A percentile compares a stretch with the other conserved stretches of the same genome.
These are phyloP conservation scores for Danio tinwini DNA, from an alignment of 2,797 vertebrate species.

Conservation along the genomic window DNA sequence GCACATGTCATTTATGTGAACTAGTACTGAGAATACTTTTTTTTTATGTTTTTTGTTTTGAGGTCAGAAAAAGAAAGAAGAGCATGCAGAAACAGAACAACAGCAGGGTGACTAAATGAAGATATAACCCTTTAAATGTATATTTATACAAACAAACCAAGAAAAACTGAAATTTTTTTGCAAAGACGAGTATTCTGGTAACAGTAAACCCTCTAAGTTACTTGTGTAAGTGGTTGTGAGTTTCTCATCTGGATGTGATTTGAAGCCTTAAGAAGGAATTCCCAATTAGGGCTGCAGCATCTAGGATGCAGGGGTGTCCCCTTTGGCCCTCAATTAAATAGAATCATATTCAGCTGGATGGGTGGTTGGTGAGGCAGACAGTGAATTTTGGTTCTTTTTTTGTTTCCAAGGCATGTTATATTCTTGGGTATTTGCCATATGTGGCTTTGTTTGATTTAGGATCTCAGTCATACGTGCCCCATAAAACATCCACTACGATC, in stretches of 20 bases:
- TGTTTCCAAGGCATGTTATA: conserved; percentile 14
- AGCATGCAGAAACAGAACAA: too few species aligned
- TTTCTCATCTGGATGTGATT: conserved; percentile 85
- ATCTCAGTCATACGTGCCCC: conserved; percentile 16
- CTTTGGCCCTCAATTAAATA: conserved; percentile 49
- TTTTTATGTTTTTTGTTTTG: too few species aligned
- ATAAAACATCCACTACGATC: conserved; percentile 27
- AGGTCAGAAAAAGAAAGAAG: too few species aligned
- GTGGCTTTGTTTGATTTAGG: conserved; percentile 44
- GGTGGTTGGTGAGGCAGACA: conserved; percentile 4
- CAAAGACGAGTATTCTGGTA: not conserved
- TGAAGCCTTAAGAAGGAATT: conserved; percentile 84
- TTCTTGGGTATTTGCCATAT: conserved; percentile 33
- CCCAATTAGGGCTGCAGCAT: conserved; percentile 70
- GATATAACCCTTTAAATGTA: too few species aligned
- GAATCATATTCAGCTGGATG: conserved; percentile 34
- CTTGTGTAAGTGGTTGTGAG: conserved; percentile 26
- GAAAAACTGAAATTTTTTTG: conserved; percentile 1
- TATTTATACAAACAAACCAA: conserved; percentile 28
- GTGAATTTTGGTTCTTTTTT: conserved; percentile 5
- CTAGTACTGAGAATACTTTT: too few species aligned
- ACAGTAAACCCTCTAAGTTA: not conserved
- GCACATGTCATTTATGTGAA: too few species aligned
- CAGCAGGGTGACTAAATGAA: too few species aligned
- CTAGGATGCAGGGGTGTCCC: conserved; percentile 55